These are phyloP conservation scores for Pedionomus torquatus DNA, from an alignment of 2,113 vertebrate genomes.

Conservation along the genomic window DNA sequence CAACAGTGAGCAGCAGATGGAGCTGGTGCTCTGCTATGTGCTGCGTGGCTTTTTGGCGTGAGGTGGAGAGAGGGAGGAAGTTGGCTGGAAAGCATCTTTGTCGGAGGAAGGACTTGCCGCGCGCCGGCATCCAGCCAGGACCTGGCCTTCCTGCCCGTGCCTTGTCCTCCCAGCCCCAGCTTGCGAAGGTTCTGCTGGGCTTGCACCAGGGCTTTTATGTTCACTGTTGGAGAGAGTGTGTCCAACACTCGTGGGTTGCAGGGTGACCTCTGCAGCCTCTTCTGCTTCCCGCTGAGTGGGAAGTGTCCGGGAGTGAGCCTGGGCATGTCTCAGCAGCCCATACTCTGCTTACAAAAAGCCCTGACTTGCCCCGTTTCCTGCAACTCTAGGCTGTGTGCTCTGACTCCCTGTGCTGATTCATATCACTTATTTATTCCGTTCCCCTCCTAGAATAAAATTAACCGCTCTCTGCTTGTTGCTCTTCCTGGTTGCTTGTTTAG, in stretches of 20 bases:
- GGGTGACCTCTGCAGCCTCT: not conserved
- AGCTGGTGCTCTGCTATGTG: not conserved
- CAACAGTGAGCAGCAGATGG: not conserved
- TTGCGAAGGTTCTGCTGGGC: not conserved
- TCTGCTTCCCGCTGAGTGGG: accelerated
- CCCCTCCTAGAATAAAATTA: not conserved
- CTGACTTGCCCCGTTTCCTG: not conserved
- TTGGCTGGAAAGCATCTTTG: not conserved
- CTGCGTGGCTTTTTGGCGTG: too few species aligned
- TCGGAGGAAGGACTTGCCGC: accelerated
- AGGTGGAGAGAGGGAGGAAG: not conserved
- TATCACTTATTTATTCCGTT: not conserved
- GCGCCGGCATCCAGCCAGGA: accelerated
- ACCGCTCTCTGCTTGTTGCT: accelerated
- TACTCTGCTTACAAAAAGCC: not conserved
- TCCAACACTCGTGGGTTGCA: not conserved
- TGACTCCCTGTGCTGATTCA: not conserved
- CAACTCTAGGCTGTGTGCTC: not conserved
- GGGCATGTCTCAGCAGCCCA: not conserved
- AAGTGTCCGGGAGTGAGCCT: not conserved
- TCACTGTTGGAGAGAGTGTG: not conserved
- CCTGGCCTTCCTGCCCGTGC: not conserved
- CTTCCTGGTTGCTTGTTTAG: not conserved
- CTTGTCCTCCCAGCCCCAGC: not conserved
- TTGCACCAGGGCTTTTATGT: not conserved